phyloP scores from a whole-genome alignment of 2,797 vertebrate species.

The Cuculus canorus region DNA sequence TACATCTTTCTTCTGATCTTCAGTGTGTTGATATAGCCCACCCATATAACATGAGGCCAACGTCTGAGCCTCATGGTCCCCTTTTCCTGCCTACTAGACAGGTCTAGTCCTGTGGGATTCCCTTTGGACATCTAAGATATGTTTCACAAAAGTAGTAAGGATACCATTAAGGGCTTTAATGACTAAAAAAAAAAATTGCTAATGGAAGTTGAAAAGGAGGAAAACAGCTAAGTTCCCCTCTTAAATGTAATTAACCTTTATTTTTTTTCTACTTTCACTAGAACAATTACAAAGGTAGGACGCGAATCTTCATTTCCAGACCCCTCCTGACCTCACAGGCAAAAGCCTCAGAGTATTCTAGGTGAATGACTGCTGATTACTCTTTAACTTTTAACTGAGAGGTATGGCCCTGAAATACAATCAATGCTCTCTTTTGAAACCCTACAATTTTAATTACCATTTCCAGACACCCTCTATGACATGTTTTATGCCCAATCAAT shows the following conservation, averaged over 20 bases:
- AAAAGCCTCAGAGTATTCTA: constrained; percentile 3
- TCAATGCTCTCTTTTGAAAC: constrained; percentile 60
- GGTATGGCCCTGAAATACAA: constrained; percentile 51
- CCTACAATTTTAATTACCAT: constrained; percentile 67
- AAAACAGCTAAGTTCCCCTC: neutral
- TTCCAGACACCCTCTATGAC: constrained; percentile 34
- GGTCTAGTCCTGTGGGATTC: neutral
- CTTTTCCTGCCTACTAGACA: neutral
- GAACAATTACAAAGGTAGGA: neutral
- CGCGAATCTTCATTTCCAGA: neutral
- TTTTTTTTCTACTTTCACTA: neutral
- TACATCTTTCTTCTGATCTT: neutral
- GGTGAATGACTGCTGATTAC: constrained; percentile 27
- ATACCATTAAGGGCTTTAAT: neutral
- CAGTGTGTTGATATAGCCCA: neutral
- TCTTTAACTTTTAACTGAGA: constrained; percentile 32
- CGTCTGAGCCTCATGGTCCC: fast-evolving
- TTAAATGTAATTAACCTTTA: neutral
- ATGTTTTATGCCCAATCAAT: constrained; percentile 48
- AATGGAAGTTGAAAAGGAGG: neutral
- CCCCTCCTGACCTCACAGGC: neutral
- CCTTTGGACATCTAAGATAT: neutral
- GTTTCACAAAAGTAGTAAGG: neutral
- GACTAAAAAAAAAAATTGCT: neutral
- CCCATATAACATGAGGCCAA: neutral